A percentile compares a stretch with the other conserved stretches of the same genome.
phyloP scores from a whole-genome alignment of 2,888 invertebrate genomes.

The Plagiodera versicolora region DNA sequence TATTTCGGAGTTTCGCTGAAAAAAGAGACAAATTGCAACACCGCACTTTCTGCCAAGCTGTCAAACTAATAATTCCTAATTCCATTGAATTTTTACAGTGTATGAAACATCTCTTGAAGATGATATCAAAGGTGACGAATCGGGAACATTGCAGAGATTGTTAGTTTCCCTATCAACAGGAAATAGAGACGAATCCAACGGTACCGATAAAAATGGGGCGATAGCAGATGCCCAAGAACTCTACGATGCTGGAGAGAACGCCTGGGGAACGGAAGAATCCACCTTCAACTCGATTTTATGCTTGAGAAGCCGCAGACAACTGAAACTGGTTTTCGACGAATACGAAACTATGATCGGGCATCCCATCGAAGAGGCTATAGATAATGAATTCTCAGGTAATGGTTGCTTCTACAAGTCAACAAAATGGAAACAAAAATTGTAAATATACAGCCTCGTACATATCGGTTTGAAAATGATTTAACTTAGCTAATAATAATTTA shows the following conservation, averaged over 20 bases:
- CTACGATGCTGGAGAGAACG: constrained; percentile 71
- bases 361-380: constrained; percentile 75
- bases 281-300: constrained; percentile 82
- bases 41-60: too few relatives aligned
- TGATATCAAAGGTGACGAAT: constrained; percentile 83
- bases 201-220: constrained; percentile 71
- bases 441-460: too few relatives aligned
- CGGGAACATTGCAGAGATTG: constrained; percentile 86
- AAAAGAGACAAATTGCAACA: too few relatives aligned
- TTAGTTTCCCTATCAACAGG: too few relatives aligned
- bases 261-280: constrained; percentile 78
- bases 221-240: constrained; percentile 79
- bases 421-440: too few relatives aligned
- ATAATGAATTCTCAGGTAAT: constrained; percentile 72
- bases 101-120: constrained; percentile 78
- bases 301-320: constrained; percentile 71
- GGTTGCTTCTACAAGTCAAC: background rate
- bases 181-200: constrained; percentile 77
- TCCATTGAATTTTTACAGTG: constrained; percentile 59
- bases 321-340: constrained; percentile 61
- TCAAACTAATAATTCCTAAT: background rate
- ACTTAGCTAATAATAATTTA: too few relatives aligned
- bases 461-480: too few relatives aligned
- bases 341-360: constrained; percentile 78
- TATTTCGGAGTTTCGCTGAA: too few relatives aligned